phyloP scores from a whole-genome alignment of 2,113 vertebrate genomes.

The Rostratula benghalensis region DNA sequence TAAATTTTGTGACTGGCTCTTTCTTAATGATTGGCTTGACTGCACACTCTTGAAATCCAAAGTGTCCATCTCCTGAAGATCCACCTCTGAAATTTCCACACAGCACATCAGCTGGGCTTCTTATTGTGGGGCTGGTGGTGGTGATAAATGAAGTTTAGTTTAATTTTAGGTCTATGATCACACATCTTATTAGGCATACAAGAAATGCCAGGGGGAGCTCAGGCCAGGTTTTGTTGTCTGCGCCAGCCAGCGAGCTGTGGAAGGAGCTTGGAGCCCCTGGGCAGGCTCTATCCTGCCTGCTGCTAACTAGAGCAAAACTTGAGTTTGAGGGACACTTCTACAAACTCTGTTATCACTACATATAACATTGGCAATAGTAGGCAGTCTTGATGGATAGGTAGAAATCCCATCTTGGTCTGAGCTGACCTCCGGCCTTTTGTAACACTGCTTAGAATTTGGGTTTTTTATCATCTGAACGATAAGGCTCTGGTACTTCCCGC shows the following conservation, averaged over 20 bases:
- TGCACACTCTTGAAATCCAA: background rate
- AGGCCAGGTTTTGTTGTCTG: background rate
- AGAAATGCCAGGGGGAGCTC: background rate
- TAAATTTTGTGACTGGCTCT: background rate
- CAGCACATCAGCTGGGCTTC: background rate
- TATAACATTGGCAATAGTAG: background rate
- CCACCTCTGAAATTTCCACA: background rate
- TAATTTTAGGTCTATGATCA: background rate
- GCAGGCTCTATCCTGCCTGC: background rate
- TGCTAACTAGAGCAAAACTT: background rate
- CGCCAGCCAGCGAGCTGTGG: background rate
- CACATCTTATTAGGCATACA: background rate
- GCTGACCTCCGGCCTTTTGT: background rate
- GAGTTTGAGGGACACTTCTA: background rate
- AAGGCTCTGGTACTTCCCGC: conserved; percentile 8
- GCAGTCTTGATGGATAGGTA: background rate
- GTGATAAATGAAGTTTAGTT: background rate
- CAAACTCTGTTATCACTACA: background rate
- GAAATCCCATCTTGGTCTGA: background rate
- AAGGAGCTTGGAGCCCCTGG: background rate
- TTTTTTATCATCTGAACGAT: background rate
- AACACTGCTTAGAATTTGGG: background rate
- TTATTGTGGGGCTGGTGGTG: background rate
- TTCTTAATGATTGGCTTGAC: background rate
- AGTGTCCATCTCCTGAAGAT: background rate